A percentile compares a stretch with the other conserved stretches of the same genome.
Evolutionary conservation across 1,140 invertebrate species (phyloP).

Genomic region (Nautilus pompilius): DNA sequence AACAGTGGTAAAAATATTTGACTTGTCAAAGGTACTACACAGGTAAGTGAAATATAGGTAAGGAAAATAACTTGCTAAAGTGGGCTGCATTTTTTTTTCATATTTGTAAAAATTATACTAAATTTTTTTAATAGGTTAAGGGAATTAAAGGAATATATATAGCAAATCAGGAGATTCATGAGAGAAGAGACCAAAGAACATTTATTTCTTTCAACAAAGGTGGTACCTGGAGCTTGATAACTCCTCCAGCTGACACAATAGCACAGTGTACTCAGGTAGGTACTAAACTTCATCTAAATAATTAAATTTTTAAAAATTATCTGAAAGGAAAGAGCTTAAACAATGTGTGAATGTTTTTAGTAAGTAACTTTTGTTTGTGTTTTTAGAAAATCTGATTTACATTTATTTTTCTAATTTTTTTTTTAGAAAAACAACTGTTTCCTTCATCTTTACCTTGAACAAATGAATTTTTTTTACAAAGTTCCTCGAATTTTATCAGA

Average conservation of each 20-base stretch:
- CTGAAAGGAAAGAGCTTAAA: too few species aligned
- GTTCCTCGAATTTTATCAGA: constrained; percentile 75
- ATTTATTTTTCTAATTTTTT: constrained; percentile 5
- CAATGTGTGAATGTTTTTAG: too few species aligned
- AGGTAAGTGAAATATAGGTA: neutral
- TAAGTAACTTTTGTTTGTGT: neutral
- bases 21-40: neutral
- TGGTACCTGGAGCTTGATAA: constrained; percentile 72
- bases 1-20: too few species aligned
- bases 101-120: neutral
- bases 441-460: constrained; percentile 79
- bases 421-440: constrained; percentile 63
- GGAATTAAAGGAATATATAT: constrained; percentile 83
- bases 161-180: constrained; percentile 68
- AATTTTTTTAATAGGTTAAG: constrained; percentile 62
- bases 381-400: neutral
- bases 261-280: constrained; percentile 53
- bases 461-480: constrained; percentile 74
- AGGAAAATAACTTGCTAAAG: neutral
- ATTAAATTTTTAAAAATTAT: too few species aligned
- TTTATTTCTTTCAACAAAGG: constrained; percentile 83
- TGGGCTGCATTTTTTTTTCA: neutral
- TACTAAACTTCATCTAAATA: too few species aligned
- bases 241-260: constrained; percentile 65
- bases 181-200: constrained; percentile 56